Percentiles rank a stretch among this genome's conserved stretches.
These are phyloP conservation scores for Apamea crenata DNA, from an alignment of 2,888 invertebrate genomes.

Conservation along the genomic window DNA sequence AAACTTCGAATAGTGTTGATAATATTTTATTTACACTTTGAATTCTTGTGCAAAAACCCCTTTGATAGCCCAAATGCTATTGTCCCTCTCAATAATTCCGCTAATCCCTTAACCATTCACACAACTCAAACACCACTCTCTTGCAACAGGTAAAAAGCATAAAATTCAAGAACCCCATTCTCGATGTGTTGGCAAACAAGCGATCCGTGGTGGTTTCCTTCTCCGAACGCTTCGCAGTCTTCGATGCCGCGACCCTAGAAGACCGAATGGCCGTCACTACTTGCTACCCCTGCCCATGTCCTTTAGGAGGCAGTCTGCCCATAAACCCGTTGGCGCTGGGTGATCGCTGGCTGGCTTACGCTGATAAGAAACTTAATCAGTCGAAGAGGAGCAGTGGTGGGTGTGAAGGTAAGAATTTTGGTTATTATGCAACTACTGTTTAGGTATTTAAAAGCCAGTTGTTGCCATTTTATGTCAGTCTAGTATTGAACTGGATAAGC, in stretches of 20 bases:
- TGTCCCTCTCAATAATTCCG: not conserved
- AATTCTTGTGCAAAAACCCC: not conserved
- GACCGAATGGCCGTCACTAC: conserved; percentile 96
- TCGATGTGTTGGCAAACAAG: conserved; percentile 97
- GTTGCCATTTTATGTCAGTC: not conserved
- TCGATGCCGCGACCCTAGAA: conserved; percentile 96
- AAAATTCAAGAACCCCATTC: conserved; percentile 97
- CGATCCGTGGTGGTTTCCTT: conserved; percentile 97
- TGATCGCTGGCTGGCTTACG: conserved; percentile 95
- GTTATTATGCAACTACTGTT: not conserved
- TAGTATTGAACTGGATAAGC: not conserved
- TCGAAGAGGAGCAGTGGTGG: conserved; percentile 95
- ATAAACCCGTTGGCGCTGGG: conserved; percentile 96
- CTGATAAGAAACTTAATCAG: conserved; percentile 95
- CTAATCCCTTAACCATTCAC: not conserved
- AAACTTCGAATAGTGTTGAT: no score
- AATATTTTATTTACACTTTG: not conserved
- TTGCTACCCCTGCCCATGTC: conserved; percentile 96
- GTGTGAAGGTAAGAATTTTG: conserved; percentile 91
- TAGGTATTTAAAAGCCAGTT: not conserved
- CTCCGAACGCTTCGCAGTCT: conserved; percentile 96
- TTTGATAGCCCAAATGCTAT: not conserved
- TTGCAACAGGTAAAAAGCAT: conserved; percentile 94
- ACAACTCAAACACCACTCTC: not conserved
- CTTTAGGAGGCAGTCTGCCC: conserved; percentile 86